phyloP scores from a whole-genome alignment of 2,797 vertebrate species.

The Varecia variegata region DNA sequence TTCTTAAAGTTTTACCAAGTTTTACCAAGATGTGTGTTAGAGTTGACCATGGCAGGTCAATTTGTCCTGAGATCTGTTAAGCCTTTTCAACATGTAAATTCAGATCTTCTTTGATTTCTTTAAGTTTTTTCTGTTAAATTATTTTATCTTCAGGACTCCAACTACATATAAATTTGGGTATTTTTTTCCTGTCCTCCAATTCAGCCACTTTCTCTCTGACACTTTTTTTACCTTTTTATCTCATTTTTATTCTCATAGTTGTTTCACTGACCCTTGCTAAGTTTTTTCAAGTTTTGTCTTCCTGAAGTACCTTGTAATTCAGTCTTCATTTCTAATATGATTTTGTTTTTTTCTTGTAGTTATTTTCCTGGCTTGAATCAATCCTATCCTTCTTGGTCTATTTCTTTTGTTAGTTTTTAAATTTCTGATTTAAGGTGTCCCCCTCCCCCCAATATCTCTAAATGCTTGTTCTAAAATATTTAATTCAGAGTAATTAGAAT shows the following conservation, averaged over 20 bases:
- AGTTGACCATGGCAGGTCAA: neutral
- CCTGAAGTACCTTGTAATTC: neutral
- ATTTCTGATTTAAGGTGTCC: neutral
- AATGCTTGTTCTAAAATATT: neutral
- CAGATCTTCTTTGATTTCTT: neutral
- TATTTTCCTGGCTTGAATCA: neutral
- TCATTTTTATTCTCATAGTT: neutral
- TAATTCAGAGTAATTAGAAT: neutral
- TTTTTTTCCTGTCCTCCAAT: neutral
- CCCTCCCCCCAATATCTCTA: neutral
- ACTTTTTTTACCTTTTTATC: neutral
- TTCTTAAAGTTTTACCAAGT: neutral
- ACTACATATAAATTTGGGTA: neutral
- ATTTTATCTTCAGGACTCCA: neutral
- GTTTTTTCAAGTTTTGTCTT: neutral
- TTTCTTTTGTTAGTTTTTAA: slow-evolving; percentile 21
- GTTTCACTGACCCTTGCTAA: neutral
- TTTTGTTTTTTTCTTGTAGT: neutral
- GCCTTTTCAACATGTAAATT: neutral
- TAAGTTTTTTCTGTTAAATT: neutral
- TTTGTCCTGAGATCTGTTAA: neutral
- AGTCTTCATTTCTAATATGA: neutral
- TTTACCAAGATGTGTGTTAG: neutral
- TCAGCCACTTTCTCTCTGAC: neutral
- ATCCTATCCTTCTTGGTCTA: neutral